phyloP scores from a whole-genome alignment of 64 coral and sea anemone genomes.

The Exaiptasia diaphana region DNA sequence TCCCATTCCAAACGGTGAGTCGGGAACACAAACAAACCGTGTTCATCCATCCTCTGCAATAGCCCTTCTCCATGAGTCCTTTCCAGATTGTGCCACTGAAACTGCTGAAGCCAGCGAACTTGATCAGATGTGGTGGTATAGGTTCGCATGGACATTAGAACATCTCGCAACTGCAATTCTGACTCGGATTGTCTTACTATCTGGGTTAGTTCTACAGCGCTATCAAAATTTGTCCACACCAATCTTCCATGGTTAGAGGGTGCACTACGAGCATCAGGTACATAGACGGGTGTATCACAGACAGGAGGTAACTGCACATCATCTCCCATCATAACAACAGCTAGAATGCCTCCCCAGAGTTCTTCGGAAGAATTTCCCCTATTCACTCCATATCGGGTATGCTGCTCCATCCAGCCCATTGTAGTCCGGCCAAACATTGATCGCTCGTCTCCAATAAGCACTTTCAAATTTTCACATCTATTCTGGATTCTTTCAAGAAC shows the following conservation, averaged over 20 bases:
- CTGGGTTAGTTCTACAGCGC: background rate
- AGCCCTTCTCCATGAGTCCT: slow-evolving; percentile 16
- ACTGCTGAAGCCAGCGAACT: slow-evolving; percentile 22
- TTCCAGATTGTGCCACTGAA: slow-evolving; percentile 37
- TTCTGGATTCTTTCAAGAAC: slow-evolving; percentile 21
- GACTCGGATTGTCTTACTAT: slow-evolving; percentile 14
- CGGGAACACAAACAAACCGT: slow-evolving; percentile 28
- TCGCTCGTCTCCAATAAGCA: slow-evolving; percentile 26
- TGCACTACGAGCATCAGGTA: slow-evolving; percentile 11
- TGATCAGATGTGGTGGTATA: slow-evolving; percentile 12
- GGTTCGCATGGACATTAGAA: slow-evolving; percentile 13
- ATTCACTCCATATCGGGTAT: slow-evolving; percentile 22
- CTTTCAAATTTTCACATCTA: slow-evolving; percentile 32
- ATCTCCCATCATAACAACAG: slow-evolving; percentile 33
- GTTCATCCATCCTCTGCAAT: slow-evolving; percentile 22
- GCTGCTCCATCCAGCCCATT: slow-evolving; percentile 45
- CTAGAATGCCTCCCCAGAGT: slow-evolving; percentile 20
- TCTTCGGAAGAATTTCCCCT: background rate
- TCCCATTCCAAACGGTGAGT: slow-evolving; percentile 29
- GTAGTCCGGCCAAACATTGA: slow-evolving; percentile 43
- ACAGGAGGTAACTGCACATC: slow-evolving; percentile 29
- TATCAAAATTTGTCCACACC: slow-evolving; percentile 32
- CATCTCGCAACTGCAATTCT: slow-evolving; percentile 19
- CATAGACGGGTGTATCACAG: slow-evolving; percentile 3
- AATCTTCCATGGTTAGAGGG: slow-evolving; percentile 28